Base-by-base conservation (phyloP, 2,888 invertebrate species). In the Deroplatys truncata region DNA sequence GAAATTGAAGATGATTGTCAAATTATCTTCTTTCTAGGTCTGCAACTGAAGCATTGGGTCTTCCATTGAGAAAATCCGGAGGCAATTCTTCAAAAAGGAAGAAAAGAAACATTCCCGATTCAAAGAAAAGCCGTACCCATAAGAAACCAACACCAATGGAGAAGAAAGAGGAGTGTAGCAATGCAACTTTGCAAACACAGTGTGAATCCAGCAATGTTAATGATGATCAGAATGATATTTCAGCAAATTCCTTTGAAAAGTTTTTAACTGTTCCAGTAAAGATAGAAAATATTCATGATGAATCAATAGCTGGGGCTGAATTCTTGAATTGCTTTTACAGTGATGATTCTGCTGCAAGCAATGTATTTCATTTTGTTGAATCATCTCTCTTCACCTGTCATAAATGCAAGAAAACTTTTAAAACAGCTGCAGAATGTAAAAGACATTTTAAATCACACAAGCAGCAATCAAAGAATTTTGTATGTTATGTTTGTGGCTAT, bases 401-500 rank as follows among this genome's bases (percentile, higher is more conserved):
- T 5, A 72, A 20, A 72, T 72, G 56, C 56, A 72, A 72, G 56
- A 72, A 72, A 72, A 72, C 56, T 20, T 72, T 20, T 72, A 72
- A 25, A 72, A 72, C 56, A 72, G 56, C 56, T 20, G 16, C 56
- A 72, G 20, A 72, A 7, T 72, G 20, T 72, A 72, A 72, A 25
- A 72, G 56, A 25, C 56, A 72, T 72, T 72, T 72, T 72, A 72
- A 20, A 20, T 20, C 56, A 72, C 56, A 72, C 7, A 72, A 72
- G 56, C 56, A 72, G 56, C 56, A 20, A 20, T 20, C 56, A 72
- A 72, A 25, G 56, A 72, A 72, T 72, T 72, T 72, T 72, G 25
- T 72, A 15, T 89, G 89, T 83, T 35, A 86, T n/a, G 28, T 89
- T n/a, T 91, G 91, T 84, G 89, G 85, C 35, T 90, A 89, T 88